Base-by-base conservation (phyloP, 2,113 vertebrate species). In the Xiphorhynchus elegans region DNA sequence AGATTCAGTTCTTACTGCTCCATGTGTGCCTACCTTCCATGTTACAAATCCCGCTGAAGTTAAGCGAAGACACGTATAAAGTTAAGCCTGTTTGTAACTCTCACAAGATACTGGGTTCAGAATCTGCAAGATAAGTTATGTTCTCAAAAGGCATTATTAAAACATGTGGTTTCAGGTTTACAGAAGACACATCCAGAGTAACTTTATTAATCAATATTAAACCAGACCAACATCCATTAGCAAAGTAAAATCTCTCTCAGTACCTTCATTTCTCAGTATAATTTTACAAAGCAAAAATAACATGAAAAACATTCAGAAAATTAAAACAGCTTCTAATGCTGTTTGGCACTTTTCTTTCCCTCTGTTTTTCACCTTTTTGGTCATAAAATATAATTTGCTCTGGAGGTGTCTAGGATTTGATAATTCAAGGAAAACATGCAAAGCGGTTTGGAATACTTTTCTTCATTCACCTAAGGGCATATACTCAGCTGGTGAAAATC, bases 81-180 rank as follows among this genome's bases (percentile, higher is more conserved):
- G 46, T 67, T 58, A 67, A 78, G 63, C 37, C 75, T 89, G 55
- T 85, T 70, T 55, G 67, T 74, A 79, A 82, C n/a, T 72, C 52
- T 96, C 76, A 33, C 1, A 1, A 90, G 56, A 80, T 75, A 42
- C 84, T 85, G 66, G 52, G 82, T 97, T 90, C 87, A 82, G 93
- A 87, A 95, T 90, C 91, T 86, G 37, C 84, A 79, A 89, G 64
- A 68, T 55, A 46, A 70, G 29, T 93, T 83, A 66, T 10, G 72
- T 90, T 98, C 64, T 94, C 79, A 82, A 87, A 96, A 97, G 89
- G 46, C 70, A 77, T 96, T 97, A 77, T 58, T 76, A 76, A 96
- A 96, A 88, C 87, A 63, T 50, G 16, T 50, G 81, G 33, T 84
- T 93, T 96, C 90, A 89, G 89, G 89, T 95, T 95, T 97, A 91